Evolutionary conservation across 1,140 invertebrate species (phyloP).

Genomic region (Brachionus manjavacas): DNA sequence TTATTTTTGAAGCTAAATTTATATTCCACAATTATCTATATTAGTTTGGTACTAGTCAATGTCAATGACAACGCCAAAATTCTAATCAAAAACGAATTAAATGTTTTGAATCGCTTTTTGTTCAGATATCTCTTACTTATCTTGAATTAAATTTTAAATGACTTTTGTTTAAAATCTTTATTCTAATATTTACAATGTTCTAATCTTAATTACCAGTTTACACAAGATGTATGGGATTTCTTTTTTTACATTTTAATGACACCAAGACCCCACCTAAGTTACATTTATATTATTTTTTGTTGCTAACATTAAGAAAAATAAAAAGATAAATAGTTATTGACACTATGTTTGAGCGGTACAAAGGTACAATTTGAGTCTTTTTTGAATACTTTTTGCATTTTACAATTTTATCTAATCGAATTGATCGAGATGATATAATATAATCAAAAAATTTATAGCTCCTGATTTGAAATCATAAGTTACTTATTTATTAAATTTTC

Average conservation of each 20-base stretch:
- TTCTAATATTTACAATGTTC: not conserved
- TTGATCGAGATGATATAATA: no score
- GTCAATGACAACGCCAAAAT: not conserved
- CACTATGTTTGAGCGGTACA: no score
- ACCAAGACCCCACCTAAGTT: not conserved
- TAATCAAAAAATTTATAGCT: no score
- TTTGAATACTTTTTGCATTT: no score
- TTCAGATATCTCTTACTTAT: not conserved
- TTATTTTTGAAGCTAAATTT: not conserved
- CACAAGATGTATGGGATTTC: not conserved
- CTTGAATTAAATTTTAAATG: not conserved
- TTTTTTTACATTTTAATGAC: not conserved
- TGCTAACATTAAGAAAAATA: no score
- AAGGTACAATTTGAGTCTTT: no score
- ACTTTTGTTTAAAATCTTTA: not conserved
- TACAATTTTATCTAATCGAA: no score
- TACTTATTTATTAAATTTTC: no score
- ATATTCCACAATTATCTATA: not conserved
- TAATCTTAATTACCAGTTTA: not conserved
- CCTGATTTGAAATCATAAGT: no score
- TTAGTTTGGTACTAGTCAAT: not conserved
- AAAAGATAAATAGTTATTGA: no score
- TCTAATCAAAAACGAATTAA: not conserved
- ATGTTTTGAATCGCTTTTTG: not conserved
- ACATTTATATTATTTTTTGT: not conserved